These are phyloP conservation scores for Motacilla tschutschensis DNA, from an alignment of 2,113 vertebrate species.

Conservation along the genomic window DNA sequence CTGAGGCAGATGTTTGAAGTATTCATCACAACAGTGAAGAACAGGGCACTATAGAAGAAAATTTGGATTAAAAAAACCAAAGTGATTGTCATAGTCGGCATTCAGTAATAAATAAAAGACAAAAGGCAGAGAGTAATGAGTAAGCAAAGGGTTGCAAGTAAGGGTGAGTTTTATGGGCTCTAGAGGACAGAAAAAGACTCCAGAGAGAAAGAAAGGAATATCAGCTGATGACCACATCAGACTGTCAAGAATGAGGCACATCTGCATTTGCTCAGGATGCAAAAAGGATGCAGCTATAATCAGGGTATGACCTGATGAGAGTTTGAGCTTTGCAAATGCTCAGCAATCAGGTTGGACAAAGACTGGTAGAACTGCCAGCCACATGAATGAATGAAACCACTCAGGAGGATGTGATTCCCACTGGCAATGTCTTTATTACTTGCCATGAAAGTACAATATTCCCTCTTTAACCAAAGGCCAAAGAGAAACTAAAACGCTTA, in stretches of 20 bases:
- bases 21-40: neutral
- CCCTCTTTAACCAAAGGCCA: neutral
- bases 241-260: neutral
- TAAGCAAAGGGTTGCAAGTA: neutral
- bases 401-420: neutral
- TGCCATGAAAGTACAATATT: neutral
- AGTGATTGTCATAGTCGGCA: neutral
- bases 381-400: neutral
- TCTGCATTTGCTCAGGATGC: neutral
- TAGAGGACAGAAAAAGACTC: neutral
- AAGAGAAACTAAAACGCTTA: neutral
- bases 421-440: neutral
- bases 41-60: neutral
- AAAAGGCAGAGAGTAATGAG: neutral
- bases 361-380: neutral
- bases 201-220: neutral
- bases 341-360: neutral
- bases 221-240: neutral
- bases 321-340: neutral
- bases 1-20: neutral
- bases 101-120: neutral
- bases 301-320: neutral
- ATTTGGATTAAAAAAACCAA: neutral
- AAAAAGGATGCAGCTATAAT: neutral
- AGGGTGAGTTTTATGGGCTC: neutral